Base-by-base conservation (phyloP, 2,113 vertebrate genomes). In the Neopipo cinnamomea region DNA sequence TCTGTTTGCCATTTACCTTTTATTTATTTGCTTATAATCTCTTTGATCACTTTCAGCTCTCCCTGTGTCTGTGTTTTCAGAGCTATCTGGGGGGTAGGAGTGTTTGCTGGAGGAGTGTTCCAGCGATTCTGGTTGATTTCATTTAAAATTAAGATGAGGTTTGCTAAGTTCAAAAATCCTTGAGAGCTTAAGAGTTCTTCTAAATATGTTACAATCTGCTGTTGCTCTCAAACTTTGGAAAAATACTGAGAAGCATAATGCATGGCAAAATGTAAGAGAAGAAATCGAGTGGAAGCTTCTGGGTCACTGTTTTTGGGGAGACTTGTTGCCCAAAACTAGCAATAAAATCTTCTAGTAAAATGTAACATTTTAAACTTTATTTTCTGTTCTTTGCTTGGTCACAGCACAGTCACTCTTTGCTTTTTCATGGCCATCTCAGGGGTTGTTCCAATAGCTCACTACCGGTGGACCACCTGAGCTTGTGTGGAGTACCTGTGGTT, bases 121-220 rank as follows among this genome's bases (percentile, higher is more conserved):
- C 61, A 77, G 74, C 44, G 41, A 50, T 94, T 65, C 75, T 77
- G 58, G 52, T 56, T 90, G 92, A 66, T 77, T 73, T 90, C 17
- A 90, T 90, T 92, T 94, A 85, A 72, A 96, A 81, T 94, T 92
- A 61, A 94, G 68, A 94, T 85, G 53, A 90, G 74, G 14, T 59
- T 92, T 67, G 49, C 53, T 88, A 80, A 67, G 86, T 92, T 92
- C 49, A 22, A 62, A 73, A 91, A 65, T 55, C 65, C 61, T 30
- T 15, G 78, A 90, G 70, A 68, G 65, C 49, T 81, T 28, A 52
- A 52, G 12, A 63, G 47, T 76, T 55, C 35, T 92, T 61, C 59
- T 63, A 35, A 73, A 85, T 77, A 58, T 35, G 12, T 46, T 73
- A 12, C 56, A 58, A 53, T 76, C 53, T 77, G 27, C 63, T 49